Conservation (phyloP, 2,113 vertebrate species). For the Silurus meridionalis region DNA sequence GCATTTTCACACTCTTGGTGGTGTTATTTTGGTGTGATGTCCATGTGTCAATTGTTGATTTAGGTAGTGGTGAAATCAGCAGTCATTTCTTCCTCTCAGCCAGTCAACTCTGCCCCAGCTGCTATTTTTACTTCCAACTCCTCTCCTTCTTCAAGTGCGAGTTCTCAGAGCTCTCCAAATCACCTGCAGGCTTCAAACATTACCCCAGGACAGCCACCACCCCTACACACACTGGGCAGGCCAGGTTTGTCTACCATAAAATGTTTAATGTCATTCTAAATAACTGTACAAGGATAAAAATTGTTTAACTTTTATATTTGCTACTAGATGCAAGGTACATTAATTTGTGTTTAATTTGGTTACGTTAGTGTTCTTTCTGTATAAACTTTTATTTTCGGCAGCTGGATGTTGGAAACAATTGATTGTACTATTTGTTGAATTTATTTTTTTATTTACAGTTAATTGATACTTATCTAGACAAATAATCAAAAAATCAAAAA, state of each 20-base stretch:
- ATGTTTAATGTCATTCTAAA: background rate
- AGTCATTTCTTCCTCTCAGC: conserved; percentile 73
- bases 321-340: background rate
- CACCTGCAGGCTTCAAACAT: conserved; percentile 70
- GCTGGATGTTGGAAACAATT: background rate
- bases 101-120: conserved; percentile 70
- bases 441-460: no score
- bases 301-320: background rate
- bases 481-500: no score
- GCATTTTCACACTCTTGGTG: background rate
- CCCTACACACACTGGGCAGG: conserved; percentile 66
- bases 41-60: conserved; percentile 1
- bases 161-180: conserved; percentile 69
- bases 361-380: background rate
- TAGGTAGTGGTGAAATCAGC: conserved; percentile 81
- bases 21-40: conserved; percentile 1
- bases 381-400: background rate
- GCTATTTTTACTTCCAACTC: conserved; percentile 75
- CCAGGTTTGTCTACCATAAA: conserved; percentile 69
- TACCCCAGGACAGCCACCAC: conserved; percentile 69
- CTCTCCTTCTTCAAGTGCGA: conserved; percentile 74
- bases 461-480: no score
- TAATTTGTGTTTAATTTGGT: background rate
- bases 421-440: background rate
- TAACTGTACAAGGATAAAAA: background rate